A percentile compares a stretch with the other conserved stretches of the same genome.
Conservation (phyloP, 2,888 invertebrate genomes). For the Nomada ruficornis region DNA sequence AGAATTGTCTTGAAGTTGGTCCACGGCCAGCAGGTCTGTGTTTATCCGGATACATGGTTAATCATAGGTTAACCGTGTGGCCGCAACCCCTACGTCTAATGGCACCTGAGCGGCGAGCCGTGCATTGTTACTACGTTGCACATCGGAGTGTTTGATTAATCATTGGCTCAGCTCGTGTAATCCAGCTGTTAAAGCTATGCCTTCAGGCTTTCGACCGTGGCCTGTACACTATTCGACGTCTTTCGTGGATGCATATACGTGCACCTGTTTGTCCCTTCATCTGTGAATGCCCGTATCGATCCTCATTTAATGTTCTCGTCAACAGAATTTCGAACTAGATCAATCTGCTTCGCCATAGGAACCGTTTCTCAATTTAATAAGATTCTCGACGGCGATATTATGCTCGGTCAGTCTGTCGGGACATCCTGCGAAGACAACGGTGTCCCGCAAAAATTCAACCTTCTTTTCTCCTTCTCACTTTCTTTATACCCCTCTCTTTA, state of each 20-base stretch:
- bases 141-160: conserved; percentile 77
- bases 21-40: conserved; percentile 55
- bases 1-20: conserved; percentile 64
- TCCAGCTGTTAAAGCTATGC: conserved; percentile 74
- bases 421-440: conserved; percentile 36
- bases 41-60: conserved; percentile 73
- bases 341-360: neutral
- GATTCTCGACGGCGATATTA: conserved; percentile 43
- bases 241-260: neutral
- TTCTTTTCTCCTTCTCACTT: conserved; percentile 15
- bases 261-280: conserved; percentile 32
- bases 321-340: conserved; percentile 35
- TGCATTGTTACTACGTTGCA: conserved; percentile 74
- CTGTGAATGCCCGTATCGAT: neutral
- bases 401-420: conserved; percentile 40
- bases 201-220: conserved; percentile 43
- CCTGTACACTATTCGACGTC: conserved; percentile 28
- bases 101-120: conserved; percentile 70
- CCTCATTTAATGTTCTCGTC: conserved; percentile 9
- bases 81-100: conserved; percentile 73
- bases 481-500: neutral
- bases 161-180: conserved; percentile 75
- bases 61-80: conserved; percentile 73
- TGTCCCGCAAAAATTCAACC: conserved; percentile 60
- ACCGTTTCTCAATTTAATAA: conserved; percentile 60